Evolutionary conservation across 2,113 vertebrate genomes (phyloP).

Genomic region (Nesogale talazaci): DNA sequence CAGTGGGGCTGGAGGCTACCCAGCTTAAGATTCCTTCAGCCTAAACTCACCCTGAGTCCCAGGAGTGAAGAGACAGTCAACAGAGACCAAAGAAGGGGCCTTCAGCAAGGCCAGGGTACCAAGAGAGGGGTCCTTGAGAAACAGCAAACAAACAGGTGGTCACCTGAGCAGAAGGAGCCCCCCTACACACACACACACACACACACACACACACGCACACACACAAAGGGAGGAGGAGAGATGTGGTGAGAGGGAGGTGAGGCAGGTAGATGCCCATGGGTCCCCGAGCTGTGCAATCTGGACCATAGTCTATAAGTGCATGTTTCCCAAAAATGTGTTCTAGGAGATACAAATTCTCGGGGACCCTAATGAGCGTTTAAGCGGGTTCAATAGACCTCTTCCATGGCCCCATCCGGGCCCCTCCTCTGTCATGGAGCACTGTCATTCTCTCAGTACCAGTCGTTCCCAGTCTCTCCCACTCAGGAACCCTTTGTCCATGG

Average conservation of each 20-base stretch:
- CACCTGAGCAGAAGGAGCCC: neutral
- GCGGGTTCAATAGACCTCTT: neutral
- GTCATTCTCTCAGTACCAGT: neutral
- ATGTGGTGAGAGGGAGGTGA: neutral
- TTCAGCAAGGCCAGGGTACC: neutral
- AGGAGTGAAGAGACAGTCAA: neutral
- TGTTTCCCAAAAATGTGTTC: neutral
- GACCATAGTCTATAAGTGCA: neutral
- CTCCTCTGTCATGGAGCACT: neutral
- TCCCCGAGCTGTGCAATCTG: neutral
- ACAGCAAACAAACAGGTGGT: neutral
- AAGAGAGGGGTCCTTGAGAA: too few species aligned
- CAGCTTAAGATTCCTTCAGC: neutral
- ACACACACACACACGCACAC: too few species aligned
- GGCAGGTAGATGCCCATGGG: neutral
- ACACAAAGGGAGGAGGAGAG: neutral
- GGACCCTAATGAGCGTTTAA: neutral
- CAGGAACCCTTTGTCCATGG: conserved; percentile 72
- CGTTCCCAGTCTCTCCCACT: conserved; percentile 44
- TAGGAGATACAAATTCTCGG: neutral
- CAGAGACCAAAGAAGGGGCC: neutral
- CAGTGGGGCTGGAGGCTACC: neutral
- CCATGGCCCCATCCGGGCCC: neutral
- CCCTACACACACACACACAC: too few species aligned
- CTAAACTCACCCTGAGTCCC: neutral